Evolutionary conservation across 2,797 vertebrate genomes (phyloP).

Genomic region (Myotis daubentonii): DNA sequence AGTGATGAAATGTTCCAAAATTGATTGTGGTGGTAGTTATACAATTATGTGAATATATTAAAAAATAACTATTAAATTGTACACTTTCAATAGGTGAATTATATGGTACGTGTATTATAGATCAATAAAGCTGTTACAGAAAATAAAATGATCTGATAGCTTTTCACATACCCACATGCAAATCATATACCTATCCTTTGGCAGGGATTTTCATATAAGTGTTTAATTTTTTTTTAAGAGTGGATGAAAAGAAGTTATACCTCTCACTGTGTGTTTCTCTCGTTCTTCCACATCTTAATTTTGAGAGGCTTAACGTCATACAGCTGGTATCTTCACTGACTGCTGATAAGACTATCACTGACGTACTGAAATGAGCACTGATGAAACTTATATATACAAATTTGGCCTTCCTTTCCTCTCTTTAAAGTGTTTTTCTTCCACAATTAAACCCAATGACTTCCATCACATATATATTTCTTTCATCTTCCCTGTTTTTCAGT

Average conservation of each 20-base stretch:
- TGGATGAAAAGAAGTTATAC: background rate
- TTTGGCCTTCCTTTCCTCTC: background rate
- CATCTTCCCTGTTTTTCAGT: background rate
- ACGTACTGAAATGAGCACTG: background rate
- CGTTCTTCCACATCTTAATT: background rate
- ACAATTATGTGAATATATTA: background rate
- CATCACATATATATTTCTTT: background rate
- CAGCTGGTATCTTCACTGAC: background rate
- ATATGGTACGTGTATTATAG: background rate
- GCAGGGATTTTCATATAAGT: background rate
- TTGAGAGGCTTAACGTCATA: background rate
- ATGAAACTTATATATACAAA: background rate
- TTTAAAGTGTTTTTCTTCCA: background rate
- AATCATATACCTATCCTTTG: background rate
- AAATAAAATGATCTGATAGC: background rate
- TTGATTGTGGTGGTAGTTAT: background rate
- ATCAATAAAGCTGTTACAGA: background rate
- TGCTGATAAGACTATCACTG: background rate
- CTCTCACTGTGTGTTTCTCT: background rate
- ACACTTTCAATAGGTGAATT: background rate
- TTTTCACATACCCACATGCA: background rate
- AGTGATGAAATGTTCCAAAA: background rate
- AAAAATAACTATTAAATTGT: background rate
- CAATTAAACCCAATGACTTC: background rate
- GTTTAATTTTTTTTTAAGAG: slow-evolving; percentile 1